A percentile compares a stretch with the other conserved stretches of the same genome.
Evolutionary conservation across 2,888 invertebrate genomes (phyloP).

Genomic region (Anticlea derivata): DNA sequence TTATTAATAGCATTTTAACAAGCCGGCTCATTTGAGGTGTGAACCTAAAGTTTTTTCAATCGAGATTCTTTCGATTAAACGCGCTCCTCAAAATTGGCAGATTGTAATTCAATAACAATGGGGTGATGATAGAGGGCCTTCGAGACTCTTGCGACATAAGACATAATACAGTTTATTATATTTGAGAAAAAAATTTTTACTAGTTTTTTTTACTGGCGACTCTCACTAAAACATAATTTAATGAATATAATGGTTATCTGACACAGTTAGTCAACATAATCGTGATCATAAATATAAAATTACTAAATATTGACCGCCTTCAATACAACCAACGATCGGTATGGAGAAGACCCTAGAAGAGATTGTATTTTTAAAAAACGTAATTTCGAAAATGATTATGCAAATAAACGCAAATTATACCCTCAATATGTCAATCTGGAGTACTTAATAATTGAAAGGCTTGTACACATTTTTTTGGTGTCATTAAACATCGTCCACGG

Average conservation of each 20-base stretch:
- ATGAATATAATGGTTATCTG: too few species aligned
- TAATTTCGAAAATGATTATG: slow-evolving; percentile 20
- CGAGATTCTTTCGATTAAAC: slow-evolving; percentile 9
- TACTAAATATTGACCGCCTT: too few species aligned
- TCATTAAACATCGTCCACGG: slow-evolving; percentile 68
- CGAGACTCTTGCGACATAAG: neutral
- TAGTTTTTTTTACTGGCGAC: too few species aligned
- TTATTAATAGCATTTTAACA: slow-evolving; percentile 83
- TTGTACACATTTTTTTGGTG: slow-evolving; percentile 58
- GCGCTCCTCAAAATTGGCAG: slow-evolving; percentile 25
- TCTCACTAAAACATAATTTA: too few species aligned
- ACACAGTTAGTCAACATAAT: too few species aligned
- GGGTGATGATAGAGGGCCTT: slow-evolving; percentile 13
- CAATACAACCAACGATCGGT: too few species aligned
- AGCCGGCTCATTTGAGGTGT: slow-evolving; percentile 71
- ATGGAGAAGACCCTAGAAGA: too few species aligned
- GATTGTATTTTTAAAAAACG: too few species aligned
- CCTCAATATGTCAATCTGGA: slow-evolving; percentile 62
- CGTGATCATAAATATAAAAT: too few species aligned
- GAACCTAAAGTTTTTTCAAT: slow-evolving; percentile 51
- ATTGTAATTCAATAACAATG: slow-evolving; percentile 21
- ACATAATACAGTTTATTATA: too few species aligned
- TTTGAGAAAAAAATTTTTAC: too few species aligned
- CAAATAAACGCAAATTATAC: slow-evolving; percentile 45
- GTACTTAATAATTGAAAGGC: slow-evolving; percentile 69